phyloP scores from a whole-genome alignment of 1,140 invertebrate genomes.

The Bombus vancouverensis region DNA sequence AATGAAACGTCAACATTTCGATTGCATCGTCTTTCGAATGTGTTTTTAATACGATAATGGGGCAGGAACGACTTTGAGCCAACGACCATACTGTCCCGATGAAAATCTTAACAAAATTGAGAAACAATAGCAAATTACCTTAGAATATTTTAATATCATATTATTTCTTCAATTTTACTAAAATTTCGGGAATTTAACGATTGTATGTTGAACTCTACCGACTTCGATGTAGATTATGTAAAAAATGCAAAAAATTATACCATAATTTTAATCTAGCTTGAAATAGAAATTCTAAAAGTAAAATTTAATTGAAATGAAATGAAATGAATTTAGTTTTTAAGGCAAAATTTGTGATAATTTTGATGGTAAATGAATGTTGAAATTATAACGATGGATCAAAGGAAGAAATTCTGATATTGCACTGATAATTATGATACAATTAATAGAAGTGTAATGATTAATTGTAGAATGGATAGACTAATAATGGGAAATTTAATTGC shows the following conservation, averaged over 20 bases:
- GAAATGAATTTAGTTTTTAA: neutral
- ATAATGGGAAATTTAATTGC: neutral
- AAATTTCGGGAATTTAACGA: too few relatives aligned
- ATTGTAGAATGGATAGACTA: slow-evolving; percentile 2
- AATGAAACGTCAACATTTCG: slow-evolving; percentile 1
- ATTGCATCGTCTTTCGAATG: neutral
- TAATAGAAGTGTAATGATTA: neutral
- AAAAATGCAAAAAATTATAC: too few relatives aligned
- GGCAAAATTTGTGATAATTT: neutral
- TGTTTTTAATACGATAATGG: neutral
- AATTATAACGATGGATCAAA: neutral
- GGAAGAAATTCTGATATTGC: neutral
- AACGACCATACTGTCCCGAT: neutral
- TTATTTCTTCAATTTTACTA: too few relatives aligned
- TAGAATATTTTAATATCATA: too few relatives aligned
- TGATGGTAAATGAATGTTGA: neutral
- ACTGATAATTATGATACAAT: neutral
- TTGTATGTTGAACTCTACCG: too few relatives aligned
- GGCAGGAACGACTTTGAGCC: too few relatives aligned
- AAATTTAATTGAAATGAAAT: too few relatives aligned
- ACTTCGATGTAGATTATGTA: too few relatives aligned
- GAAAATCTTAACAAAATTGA: neutral
- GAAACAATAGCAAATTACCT: neutral
- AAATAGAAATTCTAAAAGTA: too few relatives aligned
- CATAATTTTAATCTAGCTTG: too few relatives aligned